These are phyloP conservation scores for Camponotus pennsylvanicus DNA, from an alignment of 1,140 invertebrate species.

Conservation along the genomic window DNA sequence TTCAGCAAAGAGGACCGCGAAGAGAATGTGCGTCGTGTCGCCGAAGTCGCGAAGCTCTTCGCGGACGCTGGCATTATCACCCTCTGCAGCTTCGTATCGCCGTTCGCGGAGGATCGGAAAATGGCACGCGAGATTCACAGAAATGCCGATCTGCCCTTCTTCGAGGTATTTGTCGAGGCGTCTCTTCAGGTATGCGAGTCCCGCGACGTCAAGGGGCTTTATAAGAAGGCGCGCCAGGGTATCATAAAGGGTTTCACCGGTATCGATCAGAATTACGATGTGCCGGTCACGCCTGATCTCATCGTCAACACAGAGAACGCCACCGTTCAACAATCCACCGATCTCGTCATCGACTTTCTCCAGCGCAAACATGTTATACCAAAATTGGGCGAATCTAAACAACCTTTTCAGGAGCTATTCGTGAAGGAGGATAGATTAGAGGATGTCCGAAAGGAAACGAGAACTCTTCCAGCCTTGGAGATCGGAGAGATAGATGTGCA, in stretches of 20 bases:
- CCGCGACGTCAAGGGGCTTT: slow-evolving; percentile 98
- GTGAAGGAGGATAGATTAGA: slow-evolving; percentile 89
- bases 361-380: slow-evolving; percentile 89
- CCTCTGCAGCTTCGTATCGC: slow-evolving; percentile 98
- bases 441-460: slow-evolving; percentile 90
- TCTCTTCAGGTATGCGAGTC: slow-evolving; percentile 97
- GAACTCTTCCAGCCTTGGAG: slow-evolving; percentile 88
- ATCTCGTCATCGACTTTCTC: slow-evolving; percentile 92
- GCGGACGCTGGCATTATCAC: slow-evolving; percentile 98
- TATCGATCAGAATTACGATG: slow-evolving; percentile 97
- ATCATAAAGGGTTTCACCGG: slow-evolving; percentile 98
- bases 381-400: slow-evolving; percentile 84
- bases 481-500: slow-evolving; percentile 96
- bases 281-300: slow-evolving; percentile 95
- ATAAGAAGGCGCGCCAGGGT: slow-evolving; percentile 98
- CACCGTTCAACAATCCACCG: slow-evolving; percentile 93
- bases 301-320: slow-evolving; percentile 93
- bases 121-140: slow-evolving; percentile 95
- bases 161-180: slow-evolving; percentile 98
- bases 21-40: slow-evolving; percentile 98
- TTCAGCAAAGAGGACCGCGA: slow-evolving; percentile 97
- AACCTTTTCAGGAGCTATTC: slow-evolving; percentile 93
- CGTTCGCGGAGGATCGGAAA: slow-evolving; percentile 96
- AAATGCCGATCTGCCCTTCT: slow-evolving; percentile 94
- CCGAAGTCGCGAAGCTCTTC: slow-evolving; percentile 98